These are phyloP conservation scores for Triops cancriformis DNA, from an alignment of 1,140 invertebrate species.

Conservation along the genomic window DNA sequence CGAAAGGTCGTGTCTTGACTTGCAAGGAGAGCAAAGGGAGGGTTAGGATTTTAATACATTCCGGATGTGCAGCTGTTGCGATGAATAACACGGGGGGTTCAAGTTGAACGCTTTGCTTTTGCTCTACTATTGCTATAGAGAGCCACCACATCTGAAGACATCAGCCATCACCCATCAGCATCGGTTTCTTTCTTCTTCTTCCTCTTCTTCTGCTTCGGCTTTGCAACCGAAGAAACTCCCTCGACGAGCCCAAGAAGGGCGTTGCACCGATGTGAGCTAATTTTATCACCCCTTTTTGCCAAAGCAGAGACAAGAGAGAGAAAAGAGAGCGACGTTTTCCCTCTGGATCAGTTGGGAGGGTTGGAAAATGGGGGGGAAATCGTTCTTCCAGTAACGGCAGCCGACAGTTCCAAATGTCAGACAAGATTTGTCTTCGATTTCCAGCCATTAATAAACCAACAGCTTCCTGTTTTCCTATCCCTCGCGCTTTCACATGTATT, in stretches of 20 bases:
- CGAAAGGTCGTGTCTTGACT: background rate
- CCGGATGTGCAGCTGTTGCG: constrained; percentile 11
- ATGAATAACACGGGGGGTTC: constrained; percentile 6
- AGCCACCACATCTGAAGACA: constrained; percentile 5
- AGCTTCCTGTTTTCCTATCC: background rate
- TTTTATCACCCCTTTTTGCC: constrained; percentile 6
- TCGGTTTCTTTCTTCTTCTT: background rate
- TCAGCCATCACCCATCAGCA: constrained; percentile 6
- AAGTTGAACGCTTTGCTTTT: background rate
- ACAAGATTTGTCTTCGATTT: constrained; percentile 11
- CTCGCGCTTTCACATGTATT: background rate
- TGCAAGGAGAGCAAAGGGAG: background rate
- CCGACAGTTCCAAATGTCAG: background rate
- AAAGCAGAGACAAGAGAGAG: background rate
- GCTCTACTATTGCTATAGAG: background rate
- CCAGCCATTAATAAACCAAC: constrained; percentile 13
- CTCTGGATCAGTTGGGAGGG: background rate
- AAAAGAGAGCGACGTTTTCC: background rate
- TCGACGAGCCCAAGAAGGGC: background rate
- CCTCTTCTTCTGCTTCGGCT: background rate
- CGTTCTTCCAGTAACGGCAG: background rate
- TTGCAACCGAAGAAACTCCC: background rate
- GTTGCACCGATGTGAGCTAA: constrained; percentile 12
- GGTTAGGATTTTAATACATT: constrained; percentile 9
- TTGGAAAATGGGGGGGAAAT: background rate